Evolutionary conservation across 2,888 invertebrate species (phyloP), one percentile per base, ranked within the genome.

Genomic region (Dasysyrphus albostriatus): DNA sequence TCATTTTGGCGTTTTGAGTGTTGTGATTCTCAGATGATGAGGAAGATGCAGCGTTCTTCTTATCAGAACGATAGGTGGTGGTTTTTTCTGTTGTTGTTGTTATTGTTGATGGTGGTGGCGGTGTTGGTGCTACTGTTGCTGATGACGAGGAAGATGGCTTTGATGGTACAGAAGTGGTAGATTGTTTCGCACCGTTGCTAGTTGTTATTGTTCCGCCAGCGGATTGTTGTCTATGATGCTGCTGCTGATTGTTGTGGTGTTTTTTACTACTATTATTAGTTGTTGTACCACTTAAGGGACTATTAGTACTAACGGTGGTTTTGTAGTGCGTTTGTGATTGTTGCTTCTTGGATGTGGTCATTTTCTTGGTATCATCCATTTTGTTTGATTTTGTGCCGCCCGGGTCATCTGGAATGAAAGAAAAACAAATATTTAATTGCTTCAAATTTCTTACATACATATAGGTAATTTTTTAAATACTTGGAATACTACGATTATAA

Each of bases 321-420:
- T 85, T 85, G 29, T 82, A 82, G 77, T 85, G 77, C 58, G 81
- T 85, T 78, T 85, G 83, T 79, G 83, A 83, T 78, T 83, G 80
- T 49, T 85, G 84, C 14, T 85, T 85, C 16, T 81, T 81, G 44
- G 81, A 81, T 82, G 81, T 79, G 42, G 72, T 83, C 78, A 87
- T 58, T 83, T 87, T 88, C 74, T 89, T 90, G 89, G 90, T 90
- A 89, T 90, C 90, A 90, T 92, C 91, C 92, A 92, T 92, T 88
- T 90, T 92, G 90, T 88, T 89, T 65, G 83, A 42, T 78, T 82
- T 88, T 89, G 90, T 90, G 75, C 90, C 91, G 80, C 91, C 90
- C 88, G 91, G 90, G 90, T 91, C 92, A 92, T 92, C 92, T 92
- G 83, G 8, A 90, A 90, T 65, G 14, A 75, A 70, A 14, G 70